phyloP scores from a whole-genome alignment of 2,113 vertebrate species.

The Plectropomus leopardus region DNA sequence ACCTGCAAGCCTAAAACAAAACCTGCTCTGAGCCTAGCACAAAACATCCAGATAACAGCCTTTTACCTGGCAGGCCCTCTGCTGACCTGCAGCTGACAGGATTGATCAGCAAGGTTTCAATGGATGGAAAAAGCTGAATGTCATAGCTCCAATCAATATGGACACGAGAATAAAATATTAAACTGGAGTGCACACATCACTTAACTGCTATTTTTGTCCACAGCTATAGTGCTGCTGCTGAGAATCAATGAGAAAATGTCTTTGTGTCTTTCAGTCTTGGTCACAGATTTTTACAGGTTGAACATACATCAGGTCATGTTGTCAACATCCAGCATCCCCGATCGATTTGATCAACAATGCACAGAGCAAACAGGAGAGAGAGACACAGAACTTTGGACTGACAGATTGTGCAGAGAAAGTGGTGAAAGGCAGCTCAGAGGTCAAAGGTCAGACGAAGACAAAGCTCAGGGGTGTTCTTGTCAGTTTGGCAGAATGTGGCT shows the following conservation, averaged over 20 bases:
- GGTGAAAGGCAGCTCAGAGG: conserved; percentile 5
- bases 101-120: conserved; percentile 13
- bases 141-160: conserved; percentile 8
- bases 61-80: background rate
- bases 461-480: background rate
- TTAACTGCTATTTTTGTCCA: background rate
- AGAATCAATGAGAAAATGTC: background rate
- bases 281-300: background rate
- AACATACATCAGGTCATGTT: background rate
- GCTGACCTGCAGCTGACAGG: background rate
- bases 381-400: conserved; percentile 24
- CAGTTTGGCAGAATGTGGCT: background rate
- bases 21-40: background rate
- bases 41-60: background rate
- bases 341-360: conserved; percentile 22
- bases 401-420: background rate
- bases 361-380: conserved; percentile 6
- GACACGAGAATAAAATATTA: background rate
- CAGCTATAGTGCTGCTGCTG: background rate
- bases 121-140: conserved; percentile 1
- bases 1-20: too few relatives aligned
- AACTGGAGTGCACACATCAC: background rate
- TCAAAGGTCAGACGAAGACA: conserved; percentile 35
- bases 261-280: background rate
- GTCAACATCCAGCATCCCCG: conserved; percentile 9